Conservation (phyloP, 2,888 invertebrate genomes). For the Lasioglossum zephyrum region DNA sequence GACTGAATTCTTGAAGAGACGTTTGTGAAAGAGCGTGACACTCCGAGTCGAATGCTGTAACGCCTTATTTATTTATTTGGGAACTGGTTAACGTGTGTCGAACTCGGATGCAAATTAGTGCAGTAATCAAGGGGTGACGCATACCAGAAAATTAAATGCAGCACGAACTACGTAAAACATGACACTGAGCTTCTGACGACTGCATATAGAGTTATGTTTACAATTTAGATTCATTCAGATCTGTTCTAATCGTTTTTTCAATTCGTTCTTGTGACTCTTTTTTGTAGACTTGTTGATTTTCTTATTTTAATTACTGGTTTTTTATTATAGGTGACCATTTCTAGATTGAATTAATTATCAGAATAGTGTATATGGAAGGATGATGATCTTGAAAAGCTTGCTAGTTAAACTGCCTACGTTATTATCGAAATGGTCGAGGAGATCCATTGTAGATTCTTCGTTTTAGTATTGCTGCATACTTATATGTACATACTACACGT, state of each 20-base stretch:
- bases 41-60: neutral
- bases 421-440: neutral
- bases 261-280: neutral
- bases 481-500: neutral
- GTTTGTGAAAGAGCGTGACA: neutral
- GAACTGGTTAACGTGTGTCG: neutral
- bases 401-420: too few species aligned
- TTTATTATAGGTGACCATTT: neutral
- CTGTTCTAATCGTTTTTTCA: neutral
- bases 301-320: neutral
- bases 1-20: neutral
- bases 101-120: neutral
- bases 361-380: neutral
- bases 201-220: neutral
- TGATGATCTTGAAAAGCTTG: neutral
- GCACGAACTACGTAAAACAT: neutral
- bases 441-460: neutral
- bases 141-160: neutral
- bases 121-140: neutral
- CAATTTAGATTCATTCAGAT: neutral
- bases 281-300: neutral
- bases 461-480: neutral
- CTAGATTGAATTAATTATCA: neutral
- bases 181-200: neutral
- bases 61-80: neutral